A percentile compares a stretch with the other conserved stretches of the same genome.
phyloP scores from a whole-genome alignment of 2,113 vertebrate genomes.

The Bos indicus region DNA sequence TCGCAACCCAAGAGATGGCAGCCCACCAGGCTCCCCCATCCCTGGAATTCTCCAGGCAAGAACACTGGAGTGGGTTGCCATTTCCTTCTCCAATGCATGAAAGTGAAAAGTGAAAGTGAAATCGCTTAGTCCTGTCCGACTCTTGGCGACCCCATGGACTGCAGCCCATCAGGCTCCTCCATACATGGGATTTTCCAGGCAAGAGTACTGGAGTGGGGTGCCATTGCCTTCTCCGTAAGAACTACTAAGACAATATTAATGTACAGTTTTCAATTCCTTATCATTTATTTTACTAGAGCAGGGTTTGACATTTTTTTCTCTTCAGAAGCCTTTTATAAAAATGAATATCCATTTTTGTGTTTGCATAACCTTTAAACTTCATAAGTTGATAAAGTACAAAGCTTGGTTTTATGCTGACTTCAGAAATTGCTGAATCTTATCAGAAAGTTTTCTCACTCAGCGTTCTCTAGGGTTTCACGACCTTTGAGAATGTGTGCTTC shows the following conservation, averaged over 20 bases:
- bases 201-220: no score
- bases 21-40: no score
- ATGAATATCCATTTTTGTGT: constrained; percentile 18
- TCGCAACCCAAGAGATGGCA: no score
- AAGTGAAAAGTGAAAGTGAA: no score
- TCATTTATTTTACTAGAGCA: neutral
- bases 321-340: constrained; percentile 19
- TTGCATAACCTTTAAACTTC: constrained; percentile 56
- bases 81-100: no score
- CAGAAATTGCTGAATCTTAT: neutral
- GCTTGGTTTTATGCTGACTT: constrained; percentile 59
- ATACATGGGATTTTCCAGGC: no score
- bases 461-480: neutral
- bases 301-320: neutral
- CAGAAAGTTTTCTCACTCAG: constrained; percentile 26
- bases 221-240: neutral
- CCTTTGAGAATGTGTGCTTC: constrained; percentile 25
- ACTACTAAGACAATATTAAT: neutral
- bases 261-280: neutral
- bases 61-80: no score
- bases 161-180: no score
- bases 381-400: constrained; percentile 42
- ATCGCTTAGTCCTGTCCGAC: no score
- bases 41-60: no score
- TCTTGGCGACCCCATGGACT: no score